Percentiles rank a stretch among this genome's conserved stretches.
Conservation (phyloP, 2,113 vertebrate genomes). For the Helogale parvula region DNA sequence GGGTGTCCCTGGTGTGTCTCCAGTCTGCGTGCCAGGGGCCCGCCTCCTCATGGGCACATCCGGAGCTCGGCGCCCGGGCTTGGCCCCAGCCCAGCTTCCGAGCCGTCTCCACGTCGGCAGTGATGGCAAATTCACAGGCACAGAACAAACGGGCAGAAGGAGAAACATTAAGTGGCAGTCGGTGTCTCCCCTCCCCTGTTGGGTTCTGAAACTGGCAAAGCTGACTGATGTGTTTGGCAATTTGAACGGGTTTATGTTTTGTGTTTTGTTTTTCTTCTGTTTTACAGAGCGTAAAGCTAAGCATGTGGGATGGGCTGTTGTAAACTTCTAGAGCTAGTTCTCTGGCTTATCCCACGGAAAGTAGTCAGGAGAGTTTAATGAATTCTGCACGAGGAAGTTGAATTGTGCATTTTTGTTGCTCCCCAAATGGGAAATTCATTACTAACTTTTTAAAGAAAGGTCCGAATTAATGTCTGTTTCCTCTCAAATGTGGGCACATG, state of each 20-base stretch:
- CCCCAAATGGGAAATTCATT: background rate
- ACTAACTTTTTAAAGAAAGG: background rate
- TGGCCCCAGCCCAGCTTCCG: background rate
- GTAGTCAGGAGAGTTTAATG: background rate
- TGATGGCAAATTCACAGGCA: background rate
- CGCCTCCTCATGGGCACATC: background rate
- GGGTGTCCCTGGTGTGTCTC: background rate
- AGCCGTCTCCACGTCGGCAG: background rate
- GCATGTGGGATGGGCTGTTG: background rate
- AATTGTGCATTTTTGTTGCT: background rate
- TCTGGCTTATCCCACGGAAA: background rate
- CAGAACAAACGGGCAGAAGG: background rate
- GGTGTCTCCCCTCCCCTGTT: background rate
- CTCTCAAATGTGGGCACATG: background rate
- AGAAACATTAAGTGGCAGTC: rapidly evolving
- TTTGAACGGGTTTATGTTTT: rapidly evolving
- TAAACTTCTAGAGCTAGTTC: too few relatives aligned
- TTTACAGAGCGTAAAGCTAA: background rate
- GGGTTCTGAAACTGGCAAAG: background rate
- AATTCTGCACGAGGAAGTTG: background rate
- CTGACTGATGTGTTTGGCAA: background rate
- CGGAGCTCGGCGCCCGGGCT: background rate
- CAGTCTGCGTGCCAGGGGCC: background rate
- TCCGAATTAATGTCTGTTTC: background rate
- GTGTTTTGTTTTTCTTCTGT: background rate